Percentiles rank a stretch among this genome's conserved stretches.
These are phyloP conservation scores for Ypsolopha scabrella DNA, from an alignment of 2,888 invertebrate genomes.

Conservation along the genomic window DNA sequence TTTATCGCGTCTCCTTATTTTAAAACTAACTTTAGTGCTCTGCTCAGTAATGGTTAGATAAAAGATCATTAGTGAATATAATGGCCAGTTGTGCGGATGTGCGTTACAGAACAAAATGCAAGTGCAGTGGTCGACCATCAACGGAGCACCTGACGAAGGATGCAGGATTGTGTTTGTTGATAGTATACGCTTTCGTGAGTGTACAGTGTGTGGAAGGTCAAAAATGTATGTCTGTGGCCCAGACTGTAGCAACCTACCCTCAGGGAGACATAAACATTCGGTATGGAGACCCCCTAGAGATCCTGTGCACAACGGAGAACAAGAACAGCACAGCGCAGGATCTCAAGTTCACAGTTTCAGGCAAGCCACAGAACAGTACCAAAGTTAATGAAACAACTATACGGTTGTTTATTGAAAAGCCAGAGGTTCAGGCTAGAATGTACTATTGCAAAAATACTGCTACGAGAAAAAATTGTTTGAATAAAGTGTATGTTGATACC, in stretches of 20 bases:
- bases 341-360: slow-evolving; percentile 42
- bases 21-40: background rate
- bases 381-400: slow-evolving; percentile 75
- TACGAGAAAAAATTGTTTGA: slow-evolving; percentile 32
- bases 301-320: slow-evolving; percentile 72
- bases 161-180: background rate
- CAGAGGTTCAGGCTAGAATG: slow-evolving; percentile 58
- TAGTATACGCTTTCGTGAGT: background rate
- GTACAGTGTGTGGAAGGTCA: background rate
- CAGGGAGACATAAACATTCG: slow-evolving; percentile 68
- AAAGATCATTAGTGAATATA: background rate
- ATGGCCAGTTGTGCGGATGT: background rate
- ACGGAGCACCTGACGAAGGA: background rate
- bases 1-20: background rate
- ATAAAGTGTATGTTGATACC: slow-evolving; percentile 50
- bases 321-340: slow-evolving; percentile 44
- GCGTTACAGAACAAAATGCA: background rate
- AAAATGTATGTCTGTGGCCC: slow-evolving; percentile 12
- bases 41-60: background rate
- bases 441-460: slow-evolving; percentile 65
- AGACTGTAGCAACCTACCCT: slow-evolving; percentile 57
- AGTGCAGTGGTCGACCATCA: background rate
- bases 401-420: slow-evolving; percentile 63
- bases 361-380: slow-evolving; percentile 26
- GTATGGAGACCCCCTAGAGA: slow-evolving; percentile 72